These are phyloP conservation scores for Stenodema calcarata DNA, from an alignment of 2,888 invertebrate genomes.

Conservation along the genomic window DNA sequence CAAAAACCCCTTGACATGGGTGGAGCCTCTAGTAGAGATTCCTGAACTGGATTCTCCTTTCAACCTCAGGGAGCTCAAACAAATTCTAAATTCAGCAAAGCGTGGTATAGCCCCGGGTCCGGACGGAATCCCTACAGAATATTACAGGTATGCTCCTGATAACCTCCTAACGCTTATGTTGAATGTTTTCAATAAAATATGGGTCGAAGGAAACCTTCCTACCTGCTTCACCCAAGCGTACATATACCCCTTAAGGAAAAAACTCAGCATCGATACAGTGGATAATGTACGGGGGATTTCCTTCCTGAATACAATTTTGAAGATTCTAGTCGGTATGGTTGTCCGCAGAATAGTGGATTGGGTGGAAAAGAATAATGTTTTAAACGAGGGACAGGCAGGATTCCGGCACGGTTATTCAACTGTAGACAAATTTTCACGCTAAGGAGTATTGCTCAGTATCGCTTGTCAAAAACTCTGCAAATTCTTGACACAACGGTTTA, in stretches of 20 bases:
- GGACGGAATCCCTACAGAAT: not conserved
- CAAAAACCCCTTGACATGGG: no score
- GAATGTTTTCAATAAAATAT: not conserved
- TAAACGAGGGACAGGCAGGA: not conserved
- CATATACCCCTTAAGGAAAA: no score
- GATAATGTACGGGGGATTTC: no score
- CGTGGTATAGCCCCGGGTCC: not conserved
- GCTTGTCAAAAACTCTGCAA: no score
- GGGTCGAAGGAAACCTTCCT: not conserved
- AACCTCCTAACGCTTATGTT: not conserved
- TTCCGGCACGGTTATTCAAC: not conserved
- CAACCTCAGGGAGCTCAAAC: not conserved
- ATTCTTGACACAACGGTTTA: no score
- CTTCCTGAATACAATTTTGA: not conserved
- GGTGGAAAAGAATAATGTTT: not conserved
- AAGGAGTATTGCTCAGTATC: not conserved
- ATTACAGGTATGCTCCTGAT: not conserved
- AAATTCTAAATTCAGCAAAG: not conserved
- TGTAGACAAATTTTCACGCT: not conserved
- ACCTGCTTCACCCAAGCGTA: no score
- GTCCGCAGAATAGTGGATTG: not conserved
- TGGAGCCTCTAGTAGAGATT: no score
- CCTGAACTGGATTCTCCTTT: not conserved
- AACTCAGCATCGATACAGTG: no score
- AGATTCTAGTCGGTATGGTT: not conserved